Evolutionary conservation across 1,140 invertebrate species (phyloP).

Genomic region (Tetragnatha versicolor): DNA sequence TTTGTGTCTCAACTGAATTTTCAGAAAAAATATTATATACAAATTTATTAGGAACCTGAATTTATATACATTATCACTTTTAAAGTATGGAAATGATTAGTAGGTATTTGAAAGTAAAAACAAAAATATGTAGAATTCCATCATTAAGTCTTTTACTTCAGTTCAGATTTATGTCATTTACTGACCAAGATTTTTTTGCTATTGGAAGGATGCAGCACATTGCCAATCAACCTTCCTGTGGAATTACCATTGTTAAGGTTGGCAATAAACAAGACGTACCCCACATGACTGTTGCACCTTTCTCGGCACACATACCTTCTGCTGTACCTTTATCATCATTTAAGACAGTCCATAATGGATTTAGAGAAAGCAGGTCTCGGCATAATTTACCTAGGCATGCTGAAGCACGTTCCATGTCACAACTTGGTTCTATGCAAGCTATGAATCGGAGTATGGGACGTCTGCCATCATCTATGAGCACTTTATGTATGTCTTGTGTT

Average conservation of each 20-base stretch:
- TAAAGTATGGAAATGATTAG: too few relatives aligned
- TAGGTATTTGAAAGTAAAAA: too few relatives aligned
- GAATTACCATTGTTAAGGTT: conserved; percentile 78
- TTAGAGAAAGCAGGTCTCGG: conserved; percentile 40
- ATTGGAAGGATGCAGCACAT: conserved; percentile 62
- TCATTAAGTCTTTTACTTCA: too few relatives aligned
- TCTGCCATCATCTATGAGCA: conserved; percentile 53
- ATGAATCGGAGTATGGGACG: conserved; percentile 52
- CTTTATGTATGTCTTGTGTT: conserved; percentile 28
- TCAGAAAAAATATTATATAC: too few relatives aligned
- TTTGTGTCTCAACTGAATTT: too few relatives aligned
- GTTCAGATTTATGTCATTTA: too few relatives aligned
- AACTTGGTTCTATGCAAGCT: conserved; percentile 56
- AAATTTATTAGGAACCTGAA: too few relatives aligned
- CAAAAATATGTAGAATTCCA: too few relatives aligned
- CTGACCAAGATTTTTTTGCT: too few relatives aligned
- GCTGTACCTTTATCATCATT: background rate
- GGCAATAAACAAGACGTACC: conserved; percentile 64
- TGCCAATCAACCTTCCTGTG: conserved; percentile 73
- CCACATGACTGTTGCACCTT: conserved; percentile 46
- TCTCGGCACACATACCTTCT: background rate
- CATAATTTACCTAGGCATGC: conserved; percentile 39
- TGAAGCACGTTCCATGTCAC: conserved; percentile 53
- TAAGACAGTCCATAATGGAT: conserved; percentile 24
- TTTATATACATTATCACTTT: too few relatives aligned